These are phyloP conservation scores for Charina bottae DNA, from an alignment of 2,113 vertebrate species.

Conservation along the genomic window DNA sequence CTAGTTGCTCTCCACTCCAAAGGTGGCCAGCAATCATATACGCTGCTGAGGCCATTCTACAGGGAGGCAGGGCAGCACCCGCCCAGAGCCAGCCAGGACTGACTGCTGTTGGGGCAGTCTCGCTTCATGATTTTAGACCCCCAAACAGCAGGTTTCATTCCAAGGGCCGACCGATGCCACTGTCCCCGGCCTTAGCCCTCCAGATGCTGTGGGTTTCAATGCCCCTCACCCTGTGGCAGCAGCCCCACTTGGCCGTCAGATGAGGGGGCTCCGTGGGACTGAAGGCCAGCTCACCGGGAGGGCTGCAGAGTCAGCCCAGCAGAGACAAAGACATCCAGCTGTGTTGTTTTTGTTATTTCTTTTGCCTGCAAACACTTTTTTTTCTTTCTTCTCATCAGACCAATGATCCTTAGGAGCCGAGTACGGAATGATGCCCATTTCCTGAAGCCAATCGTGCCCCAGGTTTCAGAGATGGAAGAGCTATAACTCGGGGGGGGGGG, in stretches of 20 bases:
- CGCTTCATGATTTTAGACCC: neutral
- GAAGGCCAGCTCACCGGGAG: neutral
- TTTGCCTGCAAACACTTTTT: neutral
- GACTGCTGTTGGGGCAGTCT: neutral
- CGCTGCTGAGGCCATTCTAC: neutral
- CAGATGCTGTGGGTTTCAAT: neutral
- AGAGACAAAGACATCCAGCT: neutral
- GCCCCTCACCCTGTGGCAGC: neutral
- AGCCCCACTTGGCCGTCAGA: too few relatives aligned
- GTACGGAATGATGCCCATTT: neutral
- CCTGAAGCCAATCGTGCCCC: too few relatives aligned
- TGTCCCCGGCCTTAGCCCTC: neutral
- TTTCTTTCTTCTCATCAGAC: too few relatives aligned
- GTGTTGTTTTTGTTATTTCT: neutral
- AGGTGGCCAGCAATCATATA: too few relatives aligned
- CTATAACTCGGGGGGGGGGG: neutral
- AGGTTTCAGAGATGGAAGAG: too few relatives aligned
- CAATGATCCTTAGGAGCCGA: neutral
- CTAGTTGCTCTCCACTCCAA: too few relatives aligned
- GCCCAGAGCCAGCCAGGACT: neutral
- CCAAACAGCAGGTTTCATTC: neutral
- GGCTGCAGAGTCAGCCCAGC: neutral
- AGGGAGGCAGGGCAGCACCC: rapidly evolving
- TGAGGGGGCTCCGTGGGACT: neutral
- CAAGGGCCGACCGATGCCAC: neutral